Evolutionary conservation across 2,113 vertebrate genomes (phyloP).

Genomic region (Deroptyus accipitrinus): DNA sequence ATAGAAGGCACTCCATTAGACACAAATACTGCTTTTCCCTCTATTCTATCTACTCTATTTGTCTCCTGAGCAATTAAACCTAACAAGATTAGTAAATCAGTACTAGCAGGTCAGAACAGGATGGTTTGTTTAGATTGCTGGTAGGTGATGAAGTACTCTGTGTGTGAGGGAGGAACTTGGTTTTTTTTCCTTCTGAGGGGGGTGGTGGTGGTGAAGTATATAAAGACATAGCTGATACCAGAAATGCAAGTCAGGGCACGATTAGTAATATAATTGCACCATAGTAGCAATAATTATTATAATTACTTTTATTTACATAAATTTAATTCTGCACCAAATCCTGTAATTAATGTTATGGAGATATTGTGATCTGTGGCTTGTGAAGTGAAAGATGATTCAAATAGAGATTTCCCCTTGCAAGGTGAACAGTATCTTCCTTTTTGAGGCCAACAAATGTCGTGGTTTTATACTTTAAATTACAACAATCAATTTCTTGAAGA

Average conservation of each 20-base stretch:
- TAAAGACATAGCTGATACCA: not conserved
- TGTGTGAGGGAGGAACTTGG: not conserved
- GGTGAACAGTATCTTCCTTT: not conserved
- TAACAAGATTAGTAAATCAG: not conserved
- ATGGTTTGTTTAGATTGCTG: not conserved
- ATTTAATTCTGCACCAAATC: conserved; percentile 15
- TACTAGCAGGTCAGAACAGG: not conserved
- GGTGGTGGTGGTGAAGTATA: not conserved
- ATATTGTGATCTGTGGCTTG: conserved; percentile 9
- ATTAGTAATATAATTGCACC: conserved; percentile 25
- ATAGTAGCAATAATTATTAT: conserved; percentile 45
- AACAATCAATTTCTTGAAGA: not conserved
- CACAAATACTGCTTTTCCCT: not conserved
- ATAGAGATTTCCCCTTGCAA: not conserved
- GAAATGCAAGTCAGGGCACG: conserved; percentile 5
- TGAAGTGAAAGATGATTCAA: not conserved
- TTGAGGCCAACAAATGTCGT: not conserved
- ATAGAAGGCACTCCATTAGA: not conserved
- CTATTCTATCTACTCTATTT: not conserved
- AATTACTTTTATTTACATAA: conserved; percentile 59
- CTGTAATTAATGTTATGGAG: conserved; percentile 35
- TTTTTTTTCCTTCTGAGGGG: not conserved
- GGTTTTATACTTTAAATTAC: not conserved
- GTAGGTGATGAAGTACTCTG: not conserved
- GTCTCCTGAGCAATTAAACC: not conserved